Evolutionary conservation across 2,113 vertebrate species (phyloP).

Genomic region (Nannobrachium achirus): DNA sequence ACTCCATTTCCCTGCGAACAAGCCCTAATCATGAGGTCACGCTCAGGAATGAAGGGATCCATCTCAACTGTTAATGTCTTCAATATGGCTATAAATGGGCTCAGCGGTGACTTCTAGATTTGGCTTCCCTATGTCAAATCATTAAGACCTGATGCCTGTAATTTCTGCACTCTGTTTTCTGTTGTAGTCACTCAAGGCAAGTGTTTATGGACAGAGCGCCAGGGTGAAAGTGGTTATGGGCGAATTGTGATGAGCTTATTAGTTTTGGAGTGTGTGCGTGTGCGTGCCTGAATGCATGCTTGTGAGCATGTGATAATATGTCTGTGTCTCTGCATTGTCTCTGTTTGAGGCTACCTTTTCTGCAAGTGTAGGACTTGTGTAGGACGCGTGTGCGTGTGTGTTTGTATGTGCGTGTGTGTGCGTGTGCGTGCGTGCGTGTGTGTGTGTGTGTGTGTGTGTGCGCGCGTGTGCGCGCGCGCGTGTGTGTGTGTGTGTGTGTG

Average conservation of each 20-base stretch:
- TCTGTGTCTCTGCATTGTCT: too few species aligned
- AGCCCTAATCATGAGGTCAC: conserved; percentile 75
- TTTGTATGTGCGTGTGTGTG: neutral
- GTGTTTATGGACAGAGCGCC: conserved; percentile 67
- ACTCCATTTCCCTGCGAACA: conserved; percentile 48
- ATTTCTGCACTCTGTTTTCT: conserved; percentile 62
- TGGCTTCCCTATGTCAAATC: conserved; percentile 56
- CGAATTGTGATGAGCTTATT: too few species aligned
- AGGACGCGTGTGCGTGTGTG: neutral
- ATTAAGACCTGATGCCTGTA: conserved; percentile 64
- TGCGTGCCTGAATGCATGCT: too few species aligned
- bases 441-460: conserved; percentile 9
- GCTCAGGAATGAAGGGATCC: conserved; percentile 66
- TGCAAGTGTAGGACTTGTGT: neutral
- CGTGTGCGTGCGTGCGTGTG: neutral
- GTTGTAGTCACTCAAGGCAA: conserved; percentile 54
- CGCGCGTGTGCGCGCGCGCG: neutral
- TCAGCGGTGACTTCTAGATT: conserved; percentile 39
- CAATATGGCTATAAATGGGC: conserved; percentile 67
- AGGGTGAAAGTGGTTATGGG: conserved; percentile 47
- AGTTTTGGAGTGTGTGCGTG: neutral
- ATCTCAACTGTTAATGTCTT: conserved; percentile 76
- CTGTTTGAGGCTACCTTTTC: too few species aligned
- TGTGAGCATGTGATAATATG: too few species aligned
- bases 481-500: neutral